These are phyloP conservation scores for Oryzias javanicus DNA, from an alignment of 2,113 vertebrate species.

Conservation along the genomic window DNA sequence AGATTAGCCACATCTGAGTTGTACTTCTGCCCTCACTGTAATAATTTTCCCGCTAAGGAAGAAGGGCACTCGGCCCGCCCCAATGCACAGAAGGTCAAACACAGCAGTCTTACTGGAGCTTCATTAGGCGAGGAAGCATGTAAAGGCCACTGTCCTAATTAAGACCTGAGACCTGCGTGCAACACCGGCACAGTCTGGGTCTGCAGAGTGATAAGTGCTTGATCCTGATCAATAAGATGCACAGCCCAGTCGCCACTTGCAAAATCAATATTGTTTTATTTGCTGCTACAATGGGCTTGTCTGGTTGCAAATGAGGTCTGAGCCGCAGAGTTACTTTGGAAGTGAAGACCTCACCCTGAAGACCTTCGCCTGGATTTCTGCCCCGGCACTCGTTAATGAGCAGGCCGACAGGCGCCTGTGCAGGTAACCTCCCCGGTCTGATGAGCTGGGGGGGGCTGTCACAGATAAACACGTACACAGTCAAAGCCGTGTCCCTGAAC, in stretches of 20 bases:
- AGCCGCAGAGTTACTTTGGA: conserved; percentile 71
- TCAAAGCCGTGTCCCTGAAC: conserved; percentile 6
- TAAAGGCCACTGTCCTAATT: conserved; percentile 74
- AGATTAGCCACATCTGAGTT: too few species aligned
- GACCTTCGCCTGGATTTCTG: conserved; percentile 53
- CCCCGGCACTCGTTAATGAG: conserved; percentile 54
- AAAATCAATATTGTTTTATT: conserved; percentile 84
- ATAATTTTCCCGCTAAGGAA: conserved; percentile 4
- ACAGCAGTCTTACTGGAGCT: conserved; percentile 57
- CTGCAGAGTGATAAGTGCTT: conserved; percentile 80
- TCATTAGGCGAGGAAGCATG: conserved; percentile 60
- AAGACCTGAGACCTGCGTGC: conserved; percentile 74
- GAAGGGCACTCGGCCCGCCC: conserved; percentile 1
- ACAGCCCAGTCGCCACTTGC: conserved; percentile 72
- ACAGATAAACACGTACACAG: conserved; percentile 6
- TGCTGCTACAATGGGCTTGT: conserved; percentile 80
- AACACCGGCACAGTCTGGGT: conserved; percentile 71
- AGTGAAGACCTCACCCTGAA: conserved; percentile 57
- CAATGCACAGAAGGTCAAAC: conserved; percentile 60
- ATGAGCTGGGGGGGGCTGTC: conserved; percentile 9
- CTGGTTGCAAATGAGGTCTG: conserved; percentile 78
- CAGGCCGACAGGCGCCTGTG: conserved; percentile 52
- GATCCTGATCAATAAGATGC: conserved; percentile 80
- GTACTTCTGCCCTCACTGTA: conserved; percentile 6
- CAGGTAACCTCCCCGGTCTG: conserved; percentile 26